These are phyloP conservation scores for Hirudinaria manillensis DNA, from an alignment of 2,888 invertebrate genomes.

Conservation along the genomic window DNA sequence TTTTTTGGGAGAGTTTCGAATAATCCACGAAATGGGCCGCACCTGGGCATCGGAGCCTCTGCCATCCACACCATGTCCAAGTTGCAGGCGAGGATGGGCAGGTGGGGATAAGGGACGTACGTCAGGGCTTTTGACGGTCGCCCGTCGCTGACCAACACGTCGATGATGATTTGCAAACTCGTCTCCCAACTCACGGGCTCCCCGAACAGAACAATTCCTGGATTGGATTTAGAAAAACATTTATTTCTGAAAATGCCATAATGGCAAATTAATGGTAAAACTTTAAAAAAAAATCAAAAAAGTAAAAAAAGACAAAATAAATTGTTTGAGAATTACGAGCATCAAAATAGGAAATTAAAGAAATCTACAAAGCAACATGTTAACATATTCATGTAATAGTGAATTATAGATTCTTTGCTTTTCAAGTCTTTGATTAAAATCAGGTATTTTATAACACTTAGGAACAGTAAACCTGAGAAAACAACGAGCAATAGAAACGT, in stretches of 20 bases:
- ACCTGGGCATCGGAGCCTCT: slow-evolving; percentile 64
- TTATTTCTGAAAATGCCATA: background rate
- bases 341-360: too few relatives aligned
- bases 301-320: background rate
- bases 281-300: slow-evolving; percentile 12
- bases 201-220: slow-evolving; percentile 63
- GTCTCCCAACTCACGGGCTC: slow-evolving; percentile 66
- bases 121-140: slow-evolving; percentile 52
- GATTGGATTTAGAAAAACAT: slow-evolving; percentile 31
- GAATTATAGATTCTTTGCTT: too few relatives aligned
- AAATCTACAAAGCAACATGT: too few relatives aligned
- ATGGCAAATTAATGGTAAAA: background rate
- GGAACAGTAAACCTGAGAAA: too few relatives aligned
- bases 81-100: slow-evolving; percentile 66
- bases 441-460: too few relatives aligned
- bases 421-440: too few relatives aligned
- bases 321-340: background rate
- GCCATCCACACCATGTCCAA: slow-evolving; percentile 67
- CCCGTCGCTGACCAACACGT: slow-evolving; percentile 62
- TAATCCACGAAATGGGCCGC: slow-evolving; percentile 30
- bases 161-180: slow-evolving; percentile 62
- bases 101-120: slow-evolving; percentile 60
- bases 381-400: too few relatives aligned
- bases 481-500: too few relatives aligned
- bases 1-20: background rate